Percentiles rank a stretch among this genome's conserved stretches.
These are phyloP conservation scores for Pipistrellus kuhlii DNA, from an alignment of 2,797 vertebrate species.

Conservation along the genomic window DNA sequence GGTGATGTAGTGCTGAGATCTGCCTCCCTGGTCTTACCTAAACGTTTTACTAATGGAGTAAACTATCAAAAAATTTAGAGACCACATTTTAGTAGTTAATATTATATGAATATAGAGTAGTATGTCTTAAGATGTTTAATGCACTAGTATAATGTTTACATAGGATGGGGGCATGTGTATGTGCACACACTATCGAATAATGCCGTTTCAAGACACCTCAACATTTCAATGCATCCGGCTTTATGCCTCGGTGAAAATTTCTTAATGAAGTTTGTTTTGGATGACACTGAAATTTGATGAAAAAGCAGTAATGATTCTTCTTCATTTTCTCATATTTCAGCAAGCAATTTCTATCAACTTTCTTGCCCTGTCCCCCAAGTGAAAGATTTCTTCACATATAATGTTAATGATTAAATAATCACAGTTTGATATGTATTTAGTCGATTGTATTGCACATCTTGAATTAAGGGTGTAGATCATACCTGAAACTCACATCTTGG, in stretches of 20 bases:
- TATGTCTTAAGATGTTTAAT: background rate
- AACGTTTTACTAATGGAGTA: background rate
- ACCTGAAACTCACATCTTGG: background rate
- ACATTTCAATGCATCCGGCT: background rate
- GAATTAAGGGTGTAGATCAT: background rate
- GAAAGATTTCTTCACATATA: background rate
- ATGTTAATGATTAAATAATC: background rate
- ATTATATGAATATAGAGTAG: background rate
- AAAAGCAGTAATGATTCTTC: background rate
- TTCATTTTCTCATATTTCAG: conserved; percentile 42
- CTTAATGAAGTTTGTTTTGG: conserved; percentile 1
- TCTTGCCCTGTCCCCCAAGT: background rate
- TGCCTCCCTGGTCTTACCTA: background rate
- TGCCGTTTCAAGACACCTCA: background rate
- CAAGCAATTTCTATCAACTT: background rate
- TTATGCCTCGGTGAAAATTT: background rate
- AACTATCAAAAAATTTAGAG: background rate
- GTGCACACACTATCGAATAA: background rate
- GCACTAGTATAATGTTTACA: background rate
- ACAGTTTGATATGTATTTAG: background rate
- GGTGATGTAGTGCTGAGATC: background rate
- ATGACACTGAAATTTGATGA: background rate
- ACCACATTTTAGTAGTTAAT: background rate
- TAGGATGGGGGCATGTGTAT: background rate
- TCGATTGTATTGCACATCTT: background rate